Conservation (phyloP, 2,888 invertebrate species). For the Norana najaformis region DNA sequence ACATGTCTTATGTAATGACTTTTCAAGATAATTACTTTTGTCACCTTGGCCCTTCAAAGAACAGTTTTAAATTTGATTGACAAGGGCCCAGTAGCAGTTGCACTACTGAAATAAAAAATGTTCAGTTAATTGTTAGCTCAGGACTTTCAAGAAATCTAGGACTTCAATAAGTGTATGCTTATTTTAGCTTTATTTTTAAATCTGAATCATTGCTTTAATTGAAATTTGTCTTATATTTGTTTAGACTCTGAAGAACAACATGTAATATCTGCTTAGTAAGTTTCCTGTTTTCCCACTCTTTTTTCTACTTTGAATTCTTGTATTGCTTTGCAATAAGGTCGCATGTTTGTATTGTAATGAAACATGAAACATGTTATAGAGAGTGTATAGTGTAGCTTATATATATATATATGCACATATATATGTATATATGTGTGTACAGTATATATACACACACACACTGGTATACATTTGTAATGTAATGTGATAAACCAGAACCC, state of each 20-base stretch:
- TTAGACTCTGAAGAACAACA: slow-evolving; percentile 9
- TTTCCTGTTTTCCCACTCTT: neutral
- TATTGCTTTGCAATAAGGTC: neutral
- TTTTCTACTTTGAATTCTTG: neutral
- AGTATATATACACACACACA: neutral
- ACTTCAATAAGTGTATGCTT: neutral
- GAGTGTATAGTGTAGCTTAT: neutral
- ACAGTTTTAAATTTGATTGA: neutral
- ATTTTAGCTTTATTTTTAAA: neutral
- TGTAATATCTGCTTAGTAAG: neutral
- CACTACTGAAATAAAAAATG: neutral
- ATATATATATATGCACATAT: neutral
- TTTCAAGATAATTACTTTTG: neutral
- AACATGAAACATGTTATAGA: neutral
- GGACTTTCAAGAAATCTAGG: neutral
- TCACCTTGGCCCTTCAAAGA: neutral
- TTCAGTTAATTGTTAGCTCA: neutral
- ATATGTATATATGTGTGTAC: no score
- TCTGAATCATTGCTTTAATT: neutral
- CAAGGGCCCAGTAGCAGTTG: neutral
- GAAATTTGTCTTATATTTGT: neutral
- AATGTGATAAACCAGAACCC: neutral
- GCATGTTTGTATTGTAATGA: neutral
- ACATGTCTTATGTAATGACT: no score
- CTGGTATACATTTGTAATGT: neutral